Conservation (phyloP, 53 echinoderm and acorn worm species). For the Holothuria scabra region DNA sequence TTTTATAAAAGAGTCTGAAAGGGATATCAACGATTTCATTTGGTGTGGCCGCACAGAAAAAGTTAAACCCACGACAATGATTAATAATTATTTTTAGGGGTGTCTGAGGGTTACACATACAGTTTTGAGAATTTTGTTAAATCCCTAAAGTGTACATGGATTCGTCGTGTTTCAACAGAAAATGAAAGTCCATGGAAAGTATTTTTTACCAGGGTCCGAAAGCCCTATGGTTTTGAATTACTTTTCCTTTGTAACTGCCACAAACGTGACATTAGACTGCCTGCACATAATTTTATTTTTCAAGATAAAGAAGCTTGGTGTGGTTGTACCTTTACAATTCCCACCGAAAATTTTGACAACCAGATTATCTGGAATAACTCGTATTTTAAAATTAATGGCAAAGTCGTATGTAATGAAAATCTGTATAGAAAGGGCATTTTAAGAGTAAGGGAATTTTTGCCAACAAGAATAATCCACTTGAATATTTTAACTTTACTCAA, state of each 20-base stretch:
- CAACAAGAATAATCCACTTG: neutral
- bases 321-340: neutral
- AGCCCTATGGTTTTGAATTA: neutral
- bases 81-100: neutral
- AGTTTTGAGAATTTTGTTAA: slow-evolving; percentile 5
- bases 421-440: neutral
- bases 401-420: neutral
- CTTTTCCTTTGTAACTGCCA: neutral
- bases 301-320: neutral
- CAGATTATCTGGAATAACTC: slow-evolving; percentile 2
- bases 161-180: neutral
- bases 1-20: neutral
- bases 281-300: neutral
- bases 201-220: neutral
- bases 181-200: neutral
- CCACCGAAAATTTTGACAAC: neutral
- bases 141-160: neutral
- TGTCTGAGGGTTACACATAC: neutral
- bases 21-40: neutral
- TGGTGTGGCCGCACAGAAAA: slow-evolving; percentile 1
- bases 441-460: neutral
- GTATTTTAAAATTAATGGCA: neutral
- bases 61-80: neutral
- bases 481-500: neutral
- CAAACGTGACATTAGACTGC: neutral